Evolutionary conservation across 2,888 invertebrate genomes (phyloP), one percentile per base, ranked within the genome.

Genomic region (Synanthedon vespiformis): DNA sequence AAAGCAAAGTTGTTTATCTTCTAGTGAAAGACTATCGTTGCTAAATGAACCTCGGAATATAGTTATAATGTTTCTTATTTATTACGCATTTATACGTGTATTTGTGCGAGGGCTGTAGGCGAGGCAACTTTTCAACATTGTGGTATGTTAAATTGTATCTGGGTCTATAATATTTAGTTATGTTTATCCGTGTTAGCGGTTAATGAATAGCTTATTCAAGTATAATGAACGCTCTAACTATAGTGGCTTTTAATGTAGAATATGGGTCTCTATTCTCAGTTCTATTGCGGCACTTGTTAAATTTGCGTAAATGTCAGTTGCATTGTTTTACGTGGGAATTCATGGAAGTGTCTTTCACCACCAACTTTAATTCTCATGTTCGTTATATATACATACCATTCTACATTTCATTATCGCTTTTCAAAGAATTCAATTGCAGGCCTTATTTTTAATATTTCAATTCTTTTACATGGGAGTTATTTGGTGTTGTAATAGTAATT

Each of bases 21-120:
- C 34, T 27, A 50, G 41, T 48, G 41, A 27, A 44, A 44, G 44
- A 44, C 44, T 44, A 44, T 44, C 44, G 44, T 44, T 49, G 40
- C 40, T 40, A 40, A 11, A 44, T 22, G 13, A 48, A n/a, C 34
- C 40, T 51, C 5, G 40, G 44, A 44, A 44, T 44, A 44, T 54
- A 58, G 65, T 61, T 71, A 71, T 73, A 75, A 71, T 73, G 66
- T 67, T 60, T 61, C 67, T 71, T 74, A 76, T 78, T 76, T 78
- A 75, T 75, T 66, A 61, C 64, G 59, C 66, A 68, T 74, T 73
- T 70, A 71, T 70, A 64, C 63, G 61, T 62, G 60, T 65, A 62
- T 64, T 65, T 63, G 69, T 65, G 66, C 67, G 67, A 66, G 60
- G 13, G 65, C 63, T 59, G 67, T 74, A 60, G 68, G 68, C 65